These are phyloP conservation scores for Turdus rufiventris DNA, from an alignment of 2,113 vertebrate genomes.

Conservation along the genomic window DNA sequence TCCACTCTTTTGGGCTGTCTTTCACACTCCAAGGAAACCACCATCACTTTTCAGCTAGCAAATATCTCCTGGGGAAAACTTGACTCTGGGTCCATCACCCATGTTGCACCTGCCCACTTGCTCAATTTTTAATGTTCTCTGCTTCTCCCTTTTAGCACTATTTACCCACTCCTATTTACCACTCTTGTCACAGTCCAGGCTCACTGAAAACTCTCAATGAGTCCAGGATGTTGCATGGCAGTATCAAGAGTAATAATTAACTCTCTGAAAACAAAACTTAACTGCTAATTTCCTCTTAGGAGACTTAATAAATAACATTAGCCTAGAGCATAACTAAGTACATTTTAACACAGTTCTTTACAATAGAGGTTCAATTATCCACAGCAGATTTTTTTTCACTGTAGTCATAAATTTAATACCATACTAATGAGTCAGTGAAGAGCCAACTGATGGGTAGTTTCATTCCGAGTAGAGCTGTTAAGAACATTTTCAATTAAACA, in stretches of 20 bases:
- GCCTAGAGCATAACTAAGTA: slow-evolving; percentile 29
- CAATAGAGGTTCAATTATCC: slow-evolving; percentile 47
- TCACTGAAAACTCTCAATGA: neutral
- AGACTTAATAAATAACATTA: slow-evolving; percentile 45
- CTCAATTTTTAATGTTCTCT: neutral
- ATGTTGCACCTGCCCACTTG: accelerated
- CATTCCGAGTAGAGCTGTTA: slow-evolving; percentile 7
- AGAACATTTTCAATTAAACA: slow-evolving; percentile 17
- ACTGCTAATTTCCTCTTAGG: neutral
- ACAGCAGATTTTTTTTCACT: slow-evolving; percentile 47
- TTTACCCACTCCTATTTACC: neutral
- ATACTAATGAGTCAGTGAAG: slow-evolving; percentile 50
- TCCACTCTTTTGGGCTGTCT: neutral
- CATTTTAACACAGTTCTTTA: slow-evolving; percentile 50
- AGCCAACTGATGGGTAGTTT: slow-evolving; percentile 36
- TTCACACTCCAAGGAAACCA: neutral
- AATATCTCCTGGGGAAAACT: neutral
- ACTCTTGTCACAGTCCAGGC: neutral
- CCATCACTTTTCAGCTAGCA: neutral
- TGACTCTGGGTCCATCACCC: neutral
- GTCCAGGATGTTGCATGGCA: neutral
- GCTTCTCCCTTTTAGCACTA: neutral
- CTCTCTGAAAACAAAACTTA: slow-evolving; percentile 34
- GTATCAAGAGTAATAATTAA: neutral
- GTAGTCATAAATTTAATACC: slow-evolving; percentile 44